Conservation (phyloP, 1,140 invertebrate genomes). For the Drosophila nikananu region DNA sequence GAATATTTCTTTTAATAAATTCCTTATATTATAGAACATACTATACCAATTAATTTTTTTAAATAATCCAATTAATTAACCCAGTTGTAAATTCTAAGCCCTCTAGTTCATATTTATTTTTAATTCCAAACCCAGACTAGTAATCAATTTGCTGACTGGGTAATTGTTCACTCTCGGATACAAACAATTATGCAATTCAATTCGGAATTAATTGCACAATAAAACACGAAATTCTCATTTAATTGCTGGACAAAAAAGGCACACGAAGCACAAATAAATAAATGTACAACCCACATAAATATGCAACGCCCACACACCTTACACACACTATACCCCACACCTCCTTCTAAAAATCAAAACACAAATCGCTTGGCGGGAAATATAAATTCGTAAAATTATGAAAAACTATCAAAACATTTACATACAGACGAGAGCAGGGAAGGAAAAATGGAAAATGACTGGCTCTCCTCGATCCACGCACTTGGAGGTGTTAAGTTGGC, state of each 20-base stretch:
- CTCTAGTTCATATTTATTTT: neutral
- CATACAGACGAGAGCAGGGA: constrained; percentile 43
- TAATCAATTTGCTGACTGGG: constrained; percentile 28
- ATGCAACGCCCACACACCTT: constrained; percentile 57
- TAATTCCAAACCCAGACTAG: constrained; percentile 1
- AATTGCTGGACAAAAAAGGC: constrained; percentile 69
- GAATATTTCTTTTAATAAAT: no score
- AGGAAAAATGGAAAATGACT: constrained; percentile 21
- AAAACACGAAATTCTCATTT: constrained; percentile 69
- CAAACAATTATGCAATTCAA: constrained; percentile 78
- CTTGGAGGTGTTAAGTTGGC: neutral
- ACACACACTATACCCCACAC: constrained; percentile 12
- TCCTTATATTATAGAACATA: no score
- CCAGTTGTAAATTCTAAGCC: neutral
- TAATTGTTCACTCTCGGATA: constrained; percentile 48
- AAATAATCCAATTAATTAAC: neutral
- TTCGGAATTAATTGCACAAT: constrained; percentile 79
- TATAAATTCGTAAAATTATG: constrained; percentile 72
- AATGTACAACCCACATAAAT: constrained; percentile 54
- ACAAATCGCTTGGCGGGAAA: constrained; percentile 51
- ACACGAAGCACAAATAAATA: constrained; percentile 10
- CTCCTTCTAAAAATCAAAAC: constrained; percentile 68
- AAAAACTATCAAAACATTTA: constrained; percentile 84
- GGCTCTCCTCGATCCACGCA: constrained; percentile 25
- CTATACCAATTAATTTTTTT: no score